phyloP scores from a whole-genome alignment of 2,113 vertebrate species.

The Xiphorhynchus elegans region DNA sequence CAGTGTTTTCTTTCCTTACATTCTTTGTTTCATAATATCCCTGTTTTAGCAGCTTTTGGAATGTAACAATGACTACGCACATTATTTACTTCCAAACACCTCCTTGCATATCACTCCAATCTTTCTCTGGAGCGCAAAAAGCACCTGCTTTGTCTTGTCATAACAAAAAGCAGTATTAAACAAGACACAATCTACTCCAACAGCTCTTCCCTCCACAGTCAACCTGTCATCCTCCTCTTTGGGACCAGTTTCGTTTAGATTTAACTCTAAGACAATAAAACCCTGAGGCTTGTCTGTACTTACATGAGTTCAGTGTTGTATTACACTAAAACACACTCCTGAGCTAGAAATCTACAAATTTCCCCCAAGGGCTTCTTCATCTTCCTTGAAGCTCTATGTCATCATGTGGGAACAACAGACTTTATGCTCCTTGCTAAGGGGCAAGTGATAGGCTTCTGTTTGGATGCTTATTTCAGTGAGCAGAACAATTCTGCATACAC shows the following conservation, averaged over 20 bases:
- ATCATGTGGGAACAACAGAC: rapidly evolving
- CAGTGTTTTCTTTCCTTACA: not conserved
- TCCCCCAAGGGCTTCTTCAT: not conserved
- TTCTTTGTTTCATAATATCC: not conserved
- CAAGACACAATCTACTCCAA: not conserved
- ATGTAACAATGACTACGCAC: not conserved
- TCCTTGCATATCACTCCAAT: rapidly evolving
- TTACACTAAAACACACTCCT: not conserved
- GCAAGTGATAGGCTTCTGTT: not conserved
- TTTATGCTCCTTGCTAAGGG: not conserved
- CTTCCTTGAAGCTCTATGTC: not conserved
- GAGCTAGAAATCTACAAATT: not conserved
- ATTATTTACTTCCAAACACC: not conserved
- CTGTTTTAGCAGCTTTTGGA: not conserved
- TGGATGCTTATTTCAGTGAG: not conserved
- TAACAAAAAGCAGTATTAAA: not conserved
- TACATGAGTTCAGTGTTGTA: not conserved
- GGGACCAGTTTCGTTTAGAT: not conserved
- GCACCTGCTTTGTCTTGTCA: not conserved
- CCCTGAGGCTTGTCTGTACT: not conserved
- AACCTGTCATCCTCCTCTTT: not conserved
- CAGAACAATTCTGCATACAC: not conserved
- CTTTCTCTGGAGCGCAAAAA: not conserved
- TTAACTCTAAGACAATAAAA: not conserved
- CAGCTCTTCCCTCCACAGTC: not conserved